A percentile compares a stretch with the other conserved stretches of the same genome.
Conservation (phyloP, 2,888 invertebrate genomes). For the Drepana falcataria region DNA sequence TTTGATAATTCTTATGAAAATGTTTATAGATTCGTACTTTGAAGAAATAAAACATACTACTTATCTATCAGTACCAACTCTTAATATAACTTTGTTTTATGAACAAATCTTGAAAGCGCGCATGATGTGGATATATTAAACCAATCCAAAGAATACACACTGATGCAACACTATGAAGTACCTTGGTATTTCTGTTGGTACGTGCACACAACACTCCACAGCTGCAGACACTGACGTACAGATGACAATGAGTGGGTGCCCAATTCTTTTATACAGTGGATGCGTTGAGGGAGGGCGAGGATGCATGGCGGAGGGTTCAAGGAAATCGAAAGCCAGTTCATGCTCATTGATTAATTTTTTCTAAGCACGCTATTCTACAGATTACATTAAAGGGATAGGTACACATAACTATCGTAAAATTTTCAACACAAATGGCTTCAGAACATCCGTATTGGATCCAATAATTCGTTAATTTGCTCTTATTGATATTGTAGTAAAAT, state of each 20-base stretch:
- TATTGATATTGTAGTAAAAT: too few relatives aligned
- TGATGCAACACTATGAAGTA: constrained; percentile 22
- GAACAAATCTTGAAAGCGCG: too few relatives aligned
- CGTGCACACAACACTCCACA: constrained; percentile 69
- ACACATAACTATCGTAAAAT: background rate
- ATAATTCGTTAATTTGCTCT: too few relatives aligned
- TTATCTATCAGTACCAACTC: background rate
- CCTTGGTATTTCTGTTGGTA: constrained; percentile 45
- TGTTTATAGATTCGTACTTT: background rate
- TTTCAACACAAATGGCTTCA: background rate
- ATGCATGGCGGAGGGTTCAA: constrained; percentile 40
- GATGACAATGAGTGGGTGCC: constrained; percentile 53
- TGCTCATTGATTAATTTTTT: constrained; percentile 3
- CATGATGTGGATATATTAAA: background rate
- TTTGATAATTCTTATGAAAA: constrained; percentile 2
- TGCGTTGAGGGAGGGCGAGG: constrained; percentile 41
- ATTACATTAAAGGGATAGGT: background rate
- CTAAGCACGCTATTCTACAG: background rate
- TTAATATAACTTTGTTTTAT: too few relatives aligned
- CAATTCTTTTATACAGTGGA: constrained; percentile 73
- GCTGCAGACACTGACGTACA: constrained; percentile 65
- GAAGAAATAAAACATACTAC: background rate
- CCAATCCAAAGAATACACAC: background rate
- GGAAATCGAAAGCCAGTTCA: constrained; percentile 23
- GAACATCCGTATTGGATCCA: too few relatives aligned